These are phyloP conservation scores for Osmoderma eremita DNA, from an alignment of 2,888 invertebrate genomes.

Conservation along the genomic window DNA sequence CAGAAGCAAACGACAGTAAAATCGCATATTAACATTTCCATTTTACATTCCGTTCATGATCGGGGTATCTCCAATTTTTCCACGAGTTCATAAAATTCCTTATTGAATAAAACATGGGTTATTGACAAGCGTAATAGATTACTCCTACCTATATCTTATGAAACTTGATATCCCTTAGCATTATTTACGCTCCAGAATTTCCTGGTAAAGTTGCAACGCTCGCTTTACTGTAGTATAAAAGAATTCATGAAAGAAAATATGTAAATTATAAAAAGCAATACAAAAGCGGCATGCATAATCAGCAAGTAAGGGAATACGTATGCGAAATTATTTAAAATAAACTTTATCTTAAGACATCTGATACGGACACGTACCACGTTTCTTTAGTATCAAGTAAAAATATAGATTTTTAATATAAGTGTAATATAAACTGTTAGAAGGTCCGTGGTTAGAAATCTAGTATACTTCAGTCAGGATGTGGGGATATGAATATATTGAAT, in stretches of 20 bases:
- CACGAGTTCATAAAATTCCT: conserved; percentile 13
- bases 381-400: no score
- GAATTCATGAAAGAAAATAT: conserved; percentile 2
- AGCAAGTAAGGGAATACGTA: neutral
- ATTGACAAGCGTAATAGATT: conserved; percentile 39
- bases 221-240: neutral
- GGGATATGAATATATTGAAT: no score
- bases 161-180: conserved; percentile 10
- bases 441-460: no score
- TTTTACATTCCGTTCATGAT: conserved; percentile 7
- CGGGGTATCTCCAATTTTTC: neutral
- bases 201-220: neutral
- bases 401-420: no score
- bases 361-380: no score
- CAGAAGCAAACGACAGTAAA: neutral
- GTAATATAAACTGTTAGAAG: no score
- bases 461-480: no score
- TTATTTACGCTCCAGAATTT: conserved; percentile 20
- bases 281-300: conserved; percentile 2
- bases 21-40: neutral
- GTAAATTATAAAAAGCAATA: conserved; percentile 14
- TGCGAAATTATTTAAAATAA: neutral
- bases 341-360: no score
- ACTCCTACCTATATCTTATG: conserved; percentile 16
- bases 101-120: conserved; percentile 35